These are phyloP conservation scores for Athalia circularis DNA, from an alignment of 2,888 invertebrate species.

Conservation along the genomic window DNA sequence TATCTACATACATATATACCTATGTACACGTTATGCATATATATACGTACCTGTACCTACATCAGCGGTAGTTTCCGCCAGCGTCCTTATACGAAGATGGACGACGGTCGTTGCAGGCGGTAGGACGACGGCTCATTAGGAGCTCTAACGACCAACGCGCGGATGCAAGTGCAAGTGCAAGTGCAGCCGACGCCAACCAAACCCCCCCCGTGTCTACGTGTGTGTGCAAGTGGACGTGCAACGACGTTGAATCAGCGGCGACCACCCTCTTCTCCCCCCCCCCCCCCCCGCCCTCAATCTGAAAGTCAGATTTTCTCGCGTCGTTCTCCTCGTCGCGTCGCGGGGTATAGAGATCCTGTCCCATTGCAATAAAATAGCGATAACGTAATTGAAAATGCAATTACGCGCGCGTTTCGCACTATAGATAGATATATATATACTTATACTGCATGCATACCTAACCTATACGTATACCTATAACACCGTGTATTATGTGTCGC, in stretches of 20 bases:
- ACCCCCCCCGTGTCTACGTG: background rate
- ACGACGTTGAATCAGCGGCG: slow-evolving; percentile 45
- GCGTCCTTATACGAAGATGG: slow-evolving; percentile 36
- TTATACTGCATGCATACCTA: background rate
- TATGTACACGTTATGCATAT: no score
- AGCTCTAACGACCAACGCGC: slow-evolving; percentile 72
- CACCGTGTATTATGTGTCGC: background rate
- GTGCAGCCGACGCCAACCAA: background rate
- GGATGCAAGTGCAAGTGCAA: slow-evolving; percentile 45
- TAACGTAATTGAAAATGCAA: slow-evolving; percentile 70
- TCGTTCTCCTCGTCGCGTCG: slow-evolving; percentile 50
- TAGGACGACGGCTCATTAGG: slow-evolving; percentile 68
- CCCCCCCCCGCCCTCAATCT: slow-evolving; percentile 59
- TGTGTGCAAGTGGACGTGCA: background rate
- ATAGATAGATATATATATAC: background rate
- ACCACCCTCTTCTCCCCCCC: slow-evolving; percentile 58
- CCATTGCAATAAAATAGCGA: slow-evolving; percentile 65
- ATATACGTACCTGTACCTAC: background rate
- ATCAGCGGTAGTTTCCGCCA: background rate
- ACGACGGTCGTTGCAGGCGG: slow-evolving; percentile 46
- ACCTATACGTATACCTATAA: no score
- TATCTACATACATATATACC: background rate
- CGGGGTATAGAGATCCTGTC: slow-evolving; percentile 17
- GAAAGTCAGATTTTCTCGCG: slow-evolving; percentile 70
- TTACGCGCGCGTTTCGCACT: slow-evolving; percentile 55